Base-by-base conservation (phyloP, 2,113 vertebrate species). In the Mirounga angustirostris region DNA sequence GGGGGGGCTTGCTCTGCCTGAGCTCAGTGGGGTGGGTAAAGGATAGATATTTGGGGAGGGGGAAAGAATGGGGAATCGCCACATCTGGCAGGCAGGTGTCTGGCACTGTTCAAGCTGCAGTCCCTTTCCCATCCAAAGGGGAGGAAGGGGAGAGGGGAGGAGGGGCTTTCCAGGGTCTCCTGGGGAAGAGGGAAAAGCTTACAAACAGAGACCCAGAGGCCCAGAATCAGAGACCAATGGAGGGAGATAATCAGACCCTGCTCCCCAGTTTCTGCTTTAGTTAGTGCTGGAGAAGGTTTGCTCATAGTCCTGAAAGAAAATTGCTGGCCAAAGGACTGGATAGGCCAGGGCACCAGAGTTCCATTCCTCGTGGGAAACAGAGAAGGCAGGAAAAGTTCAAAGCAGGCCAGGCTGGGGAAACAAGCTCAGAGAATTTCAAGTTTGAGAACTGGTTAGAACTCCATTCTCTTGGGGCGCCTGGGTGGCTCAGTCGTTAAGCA, bases 61-160 rank as follows among this genome's bases (percentile, higher is more conserved):
- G 58, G 78, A 46, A 84, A 92, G 92, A 84, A 76, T 86, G 86
- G 91, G 67, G 93, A 95, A 93, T 91, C 21, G 50, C 97, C 98
- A 98, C 98, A 98, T 98, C 98, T 98, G 98, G 98, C 97, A 98
- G 97, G 98, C 98, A 98, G 98, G 97, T 98, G 98, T 98, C 97
- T 98, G 98, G 98, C 98, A 96, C 97, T 21, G 76, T 92, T 95
- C 89, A 91, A 96, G 76, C 97, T 96, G 74, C 58, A 98, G 97
- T 96, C 97, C 95, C 95, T 98, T 98, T 98, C 97, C 97, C 97
- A 98, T 97, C 97, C 98, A 98, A 92, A 96, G 87, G 81, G 84
- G 28, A 89, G 73, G 93, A 87, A 92, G 80, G 21, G 59, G 69
- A 36, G 46, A 54, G 46, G 83, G n/a, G 30, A 96, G 96, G 94